phyloP scores from a whole-genome alignment of 2,888 invertebrate species.

The Congeria kusceri region DNA sequence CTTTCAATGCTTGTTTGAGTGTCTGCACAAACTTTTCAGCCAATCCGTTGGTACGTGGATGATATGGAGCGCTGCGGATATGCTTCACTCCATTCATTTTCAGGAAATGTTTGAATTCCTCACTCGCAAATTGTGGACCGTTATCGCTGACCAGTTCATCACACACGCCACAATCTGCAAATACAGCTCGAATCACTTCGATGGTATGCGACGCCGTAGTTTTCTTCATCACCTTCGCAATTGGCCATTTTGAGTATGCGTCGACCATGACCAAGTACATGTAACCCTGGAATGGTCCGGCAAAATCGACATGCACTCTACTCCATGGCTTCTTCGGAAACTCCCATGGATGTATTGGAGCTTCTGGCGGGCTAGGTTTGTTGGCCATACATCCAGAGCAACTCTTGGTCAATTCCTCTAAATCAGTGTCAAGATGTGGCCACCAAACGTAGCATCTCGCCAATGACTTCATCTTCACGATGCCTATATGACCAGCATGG shows the following conservation, averaged over 20 bases:
- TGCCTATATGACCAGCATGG: slow-evolving; percentile 75
- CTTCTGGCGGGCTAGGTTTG: slow-evolving; percentile 59
- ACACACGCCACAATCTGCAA: slow-evolving; percentile 56
- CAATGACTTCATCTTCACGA: slow-evolving; percentile 73
- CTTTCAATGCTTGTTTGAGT: slow-evolving; percentile 59
- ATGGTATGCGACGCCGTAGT: slow-evolving; percentile 52
- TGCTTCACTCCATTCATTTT: slow-evolving; percentile 56
- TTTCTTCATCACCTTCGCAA: slow-evolving; percentile 72
- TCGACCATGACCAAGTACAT: slow-evolving; percentile 84
- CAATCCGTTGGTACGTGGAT: slow-evolving; percentile 63
- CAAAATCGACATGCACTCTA: slow-evolving; percentile 85
- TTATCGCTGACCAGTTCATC: no score
- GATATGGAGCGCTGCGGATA: slow-evolving; percentile 56
- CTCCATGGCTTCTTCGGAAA: slow-evolving; percentile 78
- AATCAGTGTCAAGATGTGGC: no score
- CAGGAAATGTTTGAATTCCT: slow-evolving; percentile 54
- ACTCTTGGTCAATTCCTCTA: no score
- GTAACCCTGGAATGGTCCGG: slow-evolving; percentile 76
- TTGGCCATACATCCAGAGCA: slow-evolving; percentile 36
- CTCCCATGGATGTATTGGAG: slow-evolving; percentile 74
- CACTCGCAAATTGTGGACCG: slow-evolving; percentile 57
- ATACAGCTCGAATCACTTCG: slow-evolving; percentile 52
- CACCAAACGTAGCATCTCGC: slow-evolving; percentile 71
- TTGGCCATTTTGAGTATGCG: slow-evolving; percentile 85
- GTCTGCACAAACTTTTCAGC: slow-evolving; percentile 64